Evolutionary conservation across 2,113 vertebrate species (phyloP).

Genomic region (Amphilophus citrinellus): DNA sequence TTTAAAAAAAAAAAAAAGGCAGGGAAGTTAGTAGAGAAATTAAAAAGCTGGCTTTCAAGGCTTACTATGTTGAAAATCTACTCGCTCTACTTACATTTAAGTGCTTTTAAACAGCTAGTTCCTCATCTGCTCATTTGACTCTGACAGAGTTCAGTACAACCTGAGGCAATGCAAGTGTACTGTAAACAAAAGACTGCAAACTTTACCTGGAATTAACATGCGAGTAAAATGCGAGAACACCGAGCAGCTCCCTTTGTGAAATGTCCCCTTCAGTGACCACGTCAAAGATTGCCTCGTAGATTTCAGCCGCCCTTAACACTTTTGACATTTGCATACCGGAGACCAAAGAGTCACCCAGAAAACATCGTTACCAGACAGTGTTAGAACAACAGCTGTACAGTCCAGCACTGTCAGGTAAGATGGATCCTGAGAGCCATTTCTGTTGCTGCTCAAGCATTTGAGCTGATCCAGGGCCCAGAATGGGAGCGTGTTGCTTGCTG

Average conservation of each 20-base stretch:
- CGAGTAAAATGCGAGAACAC: not conserved
- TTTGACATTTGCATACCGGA: not conserved
- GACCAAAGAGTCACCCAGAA: slow-evolving; percentile 85
- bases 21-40: slow-evolving; percentile 49
- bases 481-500: not conserved
- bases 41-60: slow-evolving; percentile 25
- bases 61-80: slow-evolving; percentile 8
- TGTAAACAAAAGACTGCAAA: slow-evolving; percentile 27
- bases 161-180: not conserved
- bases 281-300: not conserved
- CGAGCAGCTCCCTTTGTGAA: not conserved
- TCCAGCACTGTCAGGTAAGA: slow-evolving; percentile 99
- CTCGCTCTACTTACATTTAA: not conserved
- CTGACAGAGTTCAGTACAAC: not conserved
- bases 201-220: not conserved
- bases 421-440: slow-evolving; percentile 90
- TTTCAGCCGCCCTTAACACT: not conserved
- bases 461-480: slow-evolving; percentile 18
- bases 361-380: slow-evolving; percentile 99
- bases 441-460: not conserved
- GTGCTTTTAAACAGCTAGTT: not conserved
- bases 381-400: slow-evolving; percentile 92
- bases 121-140: not conserved
- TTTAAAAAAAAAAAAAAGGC: slow-evolving; percentile 28
- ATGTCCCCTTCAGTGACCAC: not conserved